These are phyloP conservation scores for Colinus virginianus DNA, from an alignment of 2,113 vertebrate species.

Conservation along the genomic window DNA sequence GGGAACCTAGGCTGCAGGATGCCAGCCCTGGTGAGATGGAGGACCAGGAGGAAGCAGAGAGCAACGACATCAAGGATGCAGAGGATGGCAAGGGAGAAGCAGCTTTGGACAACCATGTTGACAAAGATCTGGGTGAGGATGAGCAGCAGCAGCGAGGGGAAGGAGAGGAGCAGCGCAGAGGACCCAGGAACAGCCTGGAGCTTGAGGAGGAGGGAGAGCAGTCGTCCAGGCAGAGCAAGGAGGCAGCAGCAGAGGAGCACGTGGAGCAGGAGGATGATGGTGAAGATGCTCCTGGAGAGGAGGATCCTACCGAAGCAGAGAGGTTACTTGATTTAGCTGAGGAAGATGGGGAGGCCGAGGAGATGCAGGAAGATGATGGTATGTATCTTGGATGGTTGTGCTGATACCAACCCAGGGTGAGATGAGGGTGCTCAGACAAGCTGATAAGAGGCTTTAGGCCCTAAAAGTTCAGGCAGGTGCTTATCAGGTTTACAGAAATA, in stretches of 20 bases:
- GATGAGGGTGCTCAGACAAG: not conserved
- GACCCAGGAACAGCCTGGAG: conserved; percentile 17
- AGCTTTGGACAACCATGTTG: conserved; percentile 54
- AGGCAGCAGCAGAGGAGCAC: conserved; percentile 3
- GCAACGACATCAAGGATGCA: conserved; percentile 30
- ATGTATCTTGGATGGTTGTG: not conserved
- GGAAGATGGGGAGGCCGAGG: conserved; percentile 41
- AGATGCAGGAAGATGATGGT: conserved; percentile 51
- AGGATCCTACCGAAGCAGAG: conserved; percentile 37
- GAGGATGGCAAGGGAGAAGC: conserved; percentile 19
- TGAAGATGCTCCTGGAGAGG: conserved; percentile 37
- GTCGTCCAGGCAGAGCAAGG: conserved; percentile 29
- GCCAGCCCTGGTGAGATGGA: not conserved
- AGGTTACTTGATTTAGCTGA: conserved; percentile 25
- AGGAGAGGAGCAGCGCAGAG: conserved; percentile 34
- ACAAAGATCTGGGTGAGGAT: conserved; percentile 56
- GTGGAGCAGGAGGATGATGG: conserved; percentile 43
- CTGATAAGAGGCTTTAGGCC: not conserved
- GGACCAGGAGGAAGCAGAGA: conserved; percentile 37
- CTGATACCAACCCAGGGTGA: not conserved
- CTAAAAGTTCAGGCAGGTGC: not conserved
- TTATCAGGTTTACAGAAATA: not conserved
- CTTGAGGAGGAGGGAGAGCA: conserved; percentile 10
- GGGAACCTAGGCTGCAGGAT: not conserved
- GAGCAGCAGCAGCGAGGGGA: conserved; percentile 35